Conservation (phyloP, 2,113 vertebrate species). For the Ailurus styani region DNA sequence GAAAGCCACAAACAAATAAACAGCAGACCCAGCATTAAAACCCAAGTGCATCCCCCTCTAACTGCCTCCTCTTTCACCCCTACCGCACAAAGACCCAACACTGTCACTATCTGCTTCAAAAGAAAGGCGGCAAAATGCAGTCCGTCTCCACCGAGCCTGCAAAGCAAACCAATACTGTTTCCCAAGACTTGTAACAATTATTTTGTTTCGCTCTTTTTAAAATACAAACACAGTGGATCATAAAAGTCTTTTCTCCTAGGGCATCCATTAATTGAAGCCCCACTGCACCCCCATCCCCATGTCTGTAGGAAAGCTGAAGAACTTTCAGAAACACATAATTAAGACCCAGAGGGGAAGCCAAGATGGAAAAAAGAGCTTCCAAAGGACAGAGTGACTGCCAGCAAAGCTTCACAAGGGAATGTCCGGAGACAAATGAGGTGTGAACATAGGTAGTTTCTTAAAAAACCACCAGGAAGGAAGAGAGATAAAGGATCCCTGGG, state of each 20-base stretch:
- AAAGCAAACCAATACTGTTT: not conserved
- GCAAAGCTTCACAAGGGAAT: not conserved
- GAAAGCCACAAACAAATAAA: not conserved
- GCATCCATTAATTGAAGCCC: not conserved
- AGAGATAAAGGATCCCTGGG: not conserved
- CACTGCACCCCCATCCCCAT: not conserved
- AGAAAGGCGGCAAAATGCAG: not conserved
- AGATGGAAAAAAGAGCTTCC: constrained; percentile 8
- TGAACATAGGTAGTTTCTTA: not conserved
- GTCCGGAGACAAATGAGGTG: not conserved
- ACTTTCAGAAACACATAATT: constrained; percentile 30
- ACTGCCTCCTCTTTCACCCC: too few relatives aligned
- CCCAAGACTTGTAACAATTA: not conserved
- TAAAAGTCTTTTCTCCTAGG: not conserved
- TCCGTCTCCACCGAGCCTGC: not conserved
- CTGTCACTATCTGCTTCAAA: not conserved
- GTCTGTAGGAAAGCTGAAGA: not conserved
- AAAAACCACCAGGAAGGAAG: not conserved
- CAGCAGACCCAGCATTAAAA: not conserved
- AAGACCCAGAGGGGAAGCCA: constrained; percentile 44
- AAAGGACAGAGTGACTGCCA: not conserved
- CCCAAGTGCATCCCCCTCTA: not conserved
- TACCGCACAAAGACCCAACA: not conserved
- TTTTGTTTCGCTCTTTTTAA: not conserved
- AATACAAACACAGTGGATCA: not conserved